Conservation (phyloP, 2,888 invertebrate species). For the Xestia rhomboidea region DNA sequence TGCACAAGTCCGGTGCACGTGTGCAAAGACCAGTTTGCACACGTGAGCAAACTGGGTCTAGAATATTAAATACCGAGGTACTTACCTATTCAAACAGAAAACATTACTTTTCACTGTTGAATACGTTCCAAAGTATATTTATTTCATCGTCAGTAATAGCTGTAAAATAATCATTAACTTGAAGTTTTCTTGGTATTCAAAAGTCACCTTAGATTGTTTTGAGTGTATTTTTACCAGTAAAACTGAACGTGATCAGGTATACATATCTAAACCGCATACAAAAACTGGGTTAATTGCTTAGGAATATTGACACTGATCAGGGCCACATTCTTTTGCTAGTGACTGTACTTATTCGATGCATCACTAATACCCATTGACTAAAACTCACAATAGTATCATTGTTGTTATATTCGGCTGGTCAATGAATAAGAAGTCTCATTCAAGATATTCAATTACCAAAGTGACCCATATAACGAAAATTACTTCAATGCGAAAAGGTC, state of each 20-base stretch:
- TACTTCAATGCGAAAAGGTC: constrained; percentile 6
- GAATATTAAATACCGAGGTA: neutral
- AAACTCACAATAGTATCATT: neutral
- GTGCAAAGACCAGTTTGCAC: constrained; percentile 7
- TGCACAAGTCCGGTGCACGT: neutral
- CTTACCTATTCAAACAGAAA: neutral
- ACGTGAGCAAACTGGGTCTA: constrained; percentile 12
- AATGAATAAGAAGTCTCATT: neutral
- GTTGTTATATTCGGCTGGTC: neutral
- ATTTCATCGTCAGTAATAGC: neutral
- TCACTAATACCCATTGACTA: neutral
- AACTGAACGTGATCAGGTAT: neutral
- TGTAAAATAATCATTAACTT: neutral
- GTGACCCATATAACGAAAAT: constrained; percentile 12
- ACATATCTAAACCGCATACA: too few species aligned
- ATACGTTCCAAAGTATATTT: neutral
- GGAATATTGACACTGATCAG: neutral
- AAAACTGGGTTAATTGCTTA: neutral
- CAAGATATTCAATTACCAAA: constrained; percentile 16
- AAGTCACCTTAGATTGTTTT: neutral
- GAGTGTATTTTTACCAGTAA: neutral
- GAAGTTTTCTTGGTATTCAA: neutral
- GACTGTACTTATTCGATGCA: neutral
- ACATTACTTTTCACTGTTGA: neutral
- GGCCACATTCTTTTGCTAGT: neutral